Evolutionary conservation across 92 coral and sea anemone species (phyloP).

Genomic region (Zoanthus gigantus): DNA sequence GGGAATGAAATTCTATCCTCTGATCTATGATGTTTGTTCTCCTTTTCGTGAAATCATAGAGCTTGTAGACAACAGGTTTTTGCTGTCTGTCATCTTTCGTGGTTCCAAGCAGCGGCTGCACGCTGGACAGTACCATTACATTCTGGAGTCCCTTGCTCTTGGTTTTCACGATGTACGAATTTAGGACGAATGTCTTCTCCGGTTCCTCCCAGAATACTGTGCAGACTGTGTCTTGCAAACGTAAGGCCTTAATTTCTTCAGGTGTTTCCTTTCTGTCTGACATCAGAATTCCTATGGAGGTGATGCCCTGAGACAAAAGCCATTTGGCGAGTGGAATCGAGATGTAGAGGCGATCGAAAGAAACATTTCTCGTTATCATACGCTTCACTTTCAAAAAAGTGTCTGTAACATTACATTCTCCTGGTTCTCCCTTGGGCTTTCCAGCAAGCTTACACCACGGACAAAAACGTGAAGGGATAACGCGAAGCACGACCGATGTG

Average conservation of each 20-base stretch:
- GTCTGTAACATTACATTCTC: not conserved
- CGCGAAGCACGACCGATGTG: constrained; percentile 3
- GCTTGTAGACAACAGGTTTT: no score
- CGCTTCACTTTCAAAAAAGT: not conserved
- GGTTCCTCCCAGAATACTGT: not conserved
- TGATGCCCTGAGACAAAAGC: constrained; percentile 9
- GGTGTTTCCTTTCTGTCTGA: constrained; percentile 34
- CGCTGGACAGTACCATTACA: no score
- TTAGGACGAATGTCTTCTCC: constrained; percentile 1
- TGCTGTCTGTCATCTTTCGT: no score
- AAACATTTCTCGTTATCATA: constrained; percentile 27
- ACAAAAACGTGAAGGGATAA: not conserved
- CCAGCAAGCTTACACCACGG: not conserved
- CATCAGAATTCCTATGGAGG: no score
- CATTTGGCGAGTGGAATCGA: constrained; percentile 43
- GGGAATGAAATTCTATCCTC: no score
- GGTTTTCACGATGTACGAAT: constrained; percentile 27
- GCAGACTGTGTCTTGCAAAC: not conserved
- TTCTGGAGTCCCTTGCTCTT: no score
- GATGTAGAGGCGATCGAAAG: constrained; percentile 10
- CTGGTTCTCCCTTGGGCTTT: constrained; percentile 12
- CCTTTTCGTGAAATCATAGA: no score
- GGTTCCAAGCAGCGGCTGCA: no score
- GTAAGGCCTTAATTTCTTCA: constrained; percentile 41
- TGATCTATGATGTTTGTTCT: no score